Evolutionary conservation across 2,888 invertebrate species (phyloP), one percentile per base, ranked within the genome.

Genomic region (Papilio demoleus): DNA sequence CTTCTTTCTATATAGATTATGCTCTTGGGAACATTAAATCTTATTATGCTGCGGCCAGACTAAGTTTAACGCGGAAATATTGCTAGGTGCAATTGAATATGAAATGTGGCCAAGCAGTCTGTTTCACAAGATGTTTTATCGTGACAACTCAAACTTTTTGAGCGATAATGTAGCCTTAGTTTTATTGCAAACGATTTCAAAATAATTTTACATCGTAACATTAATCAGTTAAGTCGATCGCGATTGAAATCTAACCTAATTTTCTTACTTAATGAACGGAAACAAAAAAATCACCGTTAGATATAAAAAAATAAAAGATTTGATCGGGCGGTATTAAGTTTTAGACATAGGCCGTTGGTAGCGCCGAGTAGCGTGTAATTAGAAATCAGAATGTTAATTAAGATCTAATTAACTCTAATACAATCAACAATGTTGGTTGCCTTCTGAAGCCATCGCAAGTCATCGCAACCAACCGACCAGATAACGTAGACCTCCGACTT

Each of bases 331-430:
- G 85, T 85, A 84, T 86, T 84, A 88, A 88, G 87, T 82, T 85
- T 88, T 91, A 90, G 87, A 90, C 80, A 74, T 76, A 80, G 81
- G 79, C 84, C 80, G 86, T 83, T 87, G 83, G 90, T 90, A 90
- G 91, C 89, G 81, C 81, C 78, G 89, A 88, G 88, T 84, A 90
- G 88, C 92, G 90, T 91, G 91, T 92, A 92, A 92, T 92, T 89
- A 92, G 92, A 92, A 91, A 90, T 87, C 88, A 87, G 88, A 92
- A 92, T 90, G 90, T 90, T 92, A 92, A 92, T 92, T 92, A 92
- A 90, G 91, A 90, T 90, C 90, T 90, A 92, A 92, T 92, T 90
- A 92, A 90, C 82, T 91, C 88, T 92, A 92, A 92, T 92, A 92
- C 91, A 92, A 91, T 91, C 92, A 91, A 90, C 90, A 90, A 92